Base-by-base conservation (phyloP, 2,888 invertebrate genomes). In the Ochropleura leucogaster region DNA sequence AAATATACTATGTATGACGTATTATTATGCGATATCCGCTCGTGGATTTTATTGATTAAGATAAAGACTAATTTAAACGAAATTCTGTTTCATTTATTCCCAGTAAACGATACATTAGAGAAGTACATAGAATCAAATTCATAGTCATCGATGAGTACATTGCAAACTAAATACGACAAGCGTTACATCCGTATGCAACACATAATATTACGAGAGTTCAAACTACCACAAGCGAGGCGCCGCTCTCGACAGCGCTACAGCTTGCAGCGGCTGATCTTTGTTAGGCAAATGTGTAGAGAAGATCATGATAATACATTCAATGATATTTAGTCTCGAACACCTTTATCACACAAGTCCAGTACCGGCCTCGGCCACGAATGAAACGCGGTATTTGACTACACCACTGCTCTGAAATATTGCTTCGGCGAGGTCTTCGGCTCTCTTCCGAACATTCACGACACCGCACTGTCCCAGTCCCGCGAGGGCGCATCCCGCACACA, bases 1-100 rank as follows among this genome's bases (percentile, higher is more conserved):
- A 96, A 96, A 96, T 95, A 95, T 94, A 94, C 91, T 91, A 89
- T 92, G 90, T 87, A 85, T 84, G 68, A 82, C 80, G 79, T 86
- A 86, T 89, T 89, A 87, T 89, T 89, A 86, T 74, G 82, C 85
- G 87, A 84, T 79, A 77, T 77, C 84, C 83, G 83, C 81, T 83
- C 80, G 79, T 68, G 81, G 81, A 83, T 83, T 80, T 76, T 82
- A 83, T 80, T 80, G 79, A 82, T 82, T 79, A 85, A 82, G 85
- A 88, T 88, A 88, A 88, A 88, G 76, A 86, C 87, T 83, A 85
- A 85, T 87, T 85, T 81, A 73, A 85, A 88, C 76, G 77, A 79
- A 82, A 77, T 72, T 49, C 18, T 57, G 68, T 72, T 69, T 85
- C 73, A 83, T 87, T 85, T 85, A 78, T 73, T 69, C 65, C 81